Evolutionary conservation across 2,888 invertebrate species (phyloP).

Genomic region (Drosophila multiciliata): DNA sequence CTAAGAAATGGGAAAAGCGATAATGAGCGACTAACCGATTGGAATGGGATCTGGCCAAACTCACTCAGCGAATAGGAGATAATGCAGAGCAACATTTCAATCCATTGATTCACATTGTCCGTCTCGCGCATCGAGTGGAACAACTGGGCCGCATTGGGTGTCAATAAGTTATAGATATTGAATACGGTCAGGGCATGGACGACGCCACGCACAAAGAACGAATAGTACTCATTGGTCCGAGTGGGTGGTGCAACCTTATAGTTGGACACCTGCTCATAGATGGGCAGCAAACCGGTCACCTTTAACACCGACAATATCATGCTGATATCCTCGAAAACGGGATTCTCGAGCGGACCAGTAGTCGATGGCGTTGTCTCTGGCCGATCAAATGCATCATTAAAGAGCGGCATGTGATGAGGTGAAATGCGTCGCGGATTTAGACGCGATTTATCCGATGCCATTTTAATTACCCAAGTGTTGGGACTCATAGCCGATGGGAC

Average conservation of each 20-base stretch:
- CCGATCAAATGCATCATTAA: slow-evolving; percentile 57
- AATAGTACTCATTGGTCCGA: slow-evolving; percentile 72
- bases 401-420: slow-evolving; percentile 24
- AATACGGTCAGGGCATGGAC: slow-evolving; percentile 75
- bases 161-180: slow-evolving; percentile 75
- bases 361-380: neutral
- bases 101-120: slow-evolving; percentile 82
- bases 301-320: slow-evolving; percentile 76
- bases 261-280: slow-evolving; percentile 72
- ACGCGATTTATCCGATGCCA: slow-evolving; percentile 60
- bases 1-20: slow-evolving; percentile 27
- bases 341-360: slow-evolving; percentile 8
- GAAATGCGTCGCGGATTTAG: slow-evolving; percentile 36
- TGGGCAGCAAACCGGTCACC: slow-evolving; percentile 77
- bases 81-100: slow-evolving; percentile 79
- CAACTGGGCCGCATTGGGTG: slow-evolving; percentile 62
- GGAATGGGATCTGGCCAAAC: slow-evolving; percentile 2
- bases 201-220: slow-evolving; percentile 71
- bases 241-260: slow-evolving; percentile 79
- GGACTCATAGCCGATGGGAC: slow-evolving; percentile 64
- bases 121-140: slow-evolving; percentile 75
- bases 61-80: slow-evolving; percentile 71
- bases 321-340: slow-evolving; percentile 75
- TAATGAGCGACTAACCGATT: neutral
- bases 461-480: slow-evolving; percentile 66